Evolutionary conservation across 92 coral and sea anemone genomes (phyloP), one percentile per base, ranked within the genome.

Genomic region (Siderastrea radians): DNA sequence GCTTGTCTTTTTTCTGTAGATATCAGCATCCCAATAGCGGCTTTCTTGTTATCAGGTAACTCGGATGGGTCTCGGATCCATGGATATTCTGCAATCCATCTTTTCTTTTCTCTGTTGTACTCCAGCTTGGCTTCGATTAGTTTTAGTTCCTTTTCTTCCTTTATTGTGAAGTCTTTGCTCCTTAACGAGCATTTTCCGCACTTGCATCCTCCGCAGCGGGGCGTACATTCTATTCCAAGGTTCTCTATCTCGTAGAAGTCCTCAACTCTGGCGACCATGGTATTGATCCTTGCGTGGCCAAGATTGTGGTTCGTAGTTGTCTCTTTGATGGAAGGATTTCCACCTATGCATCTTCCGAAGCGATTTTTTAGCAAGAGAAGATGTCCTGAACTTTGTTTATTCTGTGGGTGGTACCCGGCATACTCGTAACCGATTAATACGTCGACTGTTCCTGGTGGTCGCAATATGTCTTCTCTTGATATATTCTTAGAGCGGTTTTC

Each of bases 51-150:
- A 68, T 87, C 77, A 4, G 91, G 89, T 7, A 91, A 65, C 4
- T 84, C 84, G 5, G 49, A 9, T 1, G 91, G 94, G 19, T 87
- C 86, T 17, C 63, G 62, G 17, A 91, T 77, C 94, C 91, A 91
- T 16, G 91, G 89, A 48, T 91, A 91, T 45, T 87, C 81, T 45
- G 94, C 81, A 7, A 87, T 61, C 94, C 94, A 87, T 46, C 75
- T 58, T 12, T 68, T 93, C 89, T 74, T 63, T 7, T 47, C 90
- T 86, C 5, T 90, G 89, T 19, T 89, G 75, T 75, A 44, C 58
- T 68, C 57, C 67, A 51, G 78, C 16, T 74, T 74, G 49, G 3
- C 12, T 54, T 74, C 49, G 64, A 52, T 74, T 6, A 19, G 78
- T 7, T 51, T 10, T 17, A 74, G 16, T 51, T 74, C 62, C 16